Conservation (phyloP, 2,797 vertebrate species). For the Bucorvus abyssinicus region DNA sequence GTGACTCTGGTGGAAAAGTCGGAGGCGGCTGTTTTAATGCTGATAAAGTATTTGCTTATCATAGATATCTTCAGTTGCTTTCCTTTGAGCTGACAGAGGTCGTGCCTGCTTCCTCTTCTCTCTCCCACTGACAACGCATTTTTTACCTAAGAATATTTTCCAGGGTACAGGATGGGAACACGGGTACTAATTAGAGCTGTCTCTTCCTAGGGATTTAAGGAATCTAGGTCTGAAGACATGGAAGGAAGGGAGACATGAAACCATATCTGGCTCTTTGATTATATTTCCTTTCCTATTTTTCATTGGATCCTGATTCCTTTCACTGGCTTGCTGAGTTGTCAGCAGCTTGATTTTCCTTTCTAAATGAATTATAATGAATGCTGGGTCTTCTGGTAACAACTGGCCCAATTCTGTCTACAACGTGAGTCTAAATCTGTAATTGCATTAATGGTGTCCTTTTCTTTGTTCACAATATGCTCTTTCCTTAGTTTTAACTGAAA, state of each 20-base stretch:
- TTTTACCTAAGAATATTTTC: not conserved
- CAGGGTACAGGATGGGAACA: not conserved
- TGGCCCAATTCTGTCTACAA: slow-evolving; percentile 47
- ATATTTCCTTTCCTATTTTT: not conserved
- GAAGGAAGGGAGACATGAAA: not conserved
- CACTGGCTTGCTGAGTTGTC: not conserved
- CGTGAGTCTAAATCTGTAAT: not conserved
- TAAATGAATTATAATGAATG: slow-evolving; percentile 14
- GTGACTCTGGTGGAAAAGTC: not conserved
- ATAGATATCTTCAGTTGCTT: not conserved
- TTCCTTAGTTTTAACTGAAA: not conserved
- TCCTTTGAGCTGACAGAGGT: not conserved
- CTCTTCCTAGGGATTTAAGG: not conserved
- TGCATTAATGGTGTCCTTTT: slow-evolving; percentile 32
- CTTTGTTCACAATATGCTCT: not conserved
- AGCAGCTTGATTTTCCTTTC: slow-evolving; percentile 8
- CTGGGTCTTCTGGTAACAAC: not conserved
- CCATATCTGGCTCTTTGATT: not conserved
- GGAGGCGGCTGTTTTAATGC: fast-evolving
- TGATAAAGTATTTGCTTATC: not conserved
- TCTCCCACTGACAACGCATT: not conserved
- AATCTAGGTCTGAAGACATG: not conserved
- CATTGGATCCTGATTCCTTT: not conserved
- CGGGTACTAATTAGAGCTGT: not conserved
- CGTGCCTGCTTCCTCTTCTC: not conserved